Evolutionary conservation across 2,797 vertebrate genomes (phyloP).

Genomic region (Decapterus maruadsi): DNA sequence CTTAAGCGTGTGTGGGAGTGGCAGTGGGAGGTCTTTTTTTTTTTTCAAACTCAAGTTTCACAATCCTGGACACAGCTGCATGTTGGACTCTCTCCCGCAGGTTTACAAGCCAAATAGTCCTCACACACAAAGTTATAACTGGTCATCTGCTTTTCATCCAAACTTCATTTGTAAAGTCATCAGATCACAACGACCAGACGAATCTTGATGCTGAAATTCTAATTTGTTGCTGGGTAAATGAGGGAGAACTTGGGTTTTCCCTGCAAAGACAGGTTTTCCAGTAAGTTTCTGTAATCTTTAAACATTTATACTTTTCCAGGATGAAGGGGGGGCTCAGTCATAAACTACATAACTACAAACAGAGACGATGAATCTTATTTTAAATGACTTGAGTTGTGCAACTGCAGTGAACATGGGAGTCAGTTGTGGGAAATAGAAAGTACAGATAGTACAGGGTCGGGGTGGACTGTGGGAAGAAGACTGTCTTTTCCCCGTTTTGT

Average conservation of each 20-base stretch:
- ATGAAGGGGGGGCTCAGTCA: rapidly evolving
- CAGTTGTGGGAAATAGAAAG: conserved; percentile 14
- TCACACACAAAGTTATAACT: conserved; percentile 12
- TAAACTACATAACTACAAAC: neutral
- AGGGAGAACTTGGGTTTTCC: neutral
- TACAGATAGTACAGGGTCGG: neutral
- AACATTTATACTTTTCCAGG: neutral
- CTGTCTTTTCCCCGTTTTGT: neutral
- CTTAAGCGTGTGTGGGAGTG: too few relatives aligned
- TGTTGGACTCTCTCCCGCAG: conserved; percentile 36
- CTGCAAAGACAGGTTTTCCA: neutral
- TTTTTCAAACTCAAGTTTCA: conserved; percentile 24
- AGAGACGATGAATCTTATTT: rapidly evolving
- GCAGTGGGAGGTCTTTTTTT: too few relatives aligned
- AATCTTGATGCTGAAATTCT: neutral
- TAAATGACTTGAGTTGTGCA: conserved; percentile 29
- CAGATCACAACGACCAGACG: neutral
- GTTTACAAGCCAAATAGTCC: neutral
- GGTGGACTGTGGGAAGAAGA: neutral
- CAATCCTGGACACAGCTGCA: conserved; percentile 29
- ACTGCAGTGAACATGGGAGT: neutral
- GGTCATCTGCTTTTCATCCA: conserved; percentile 47
- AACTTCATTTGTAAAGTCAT: neutral
- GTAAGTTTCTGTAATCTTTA: neutral
- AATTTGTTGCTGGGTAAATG: neutral